phyloP scores from a whole-genome alignment of 2,888 invertebrate species.

The Vanessa cardui region DNA sequence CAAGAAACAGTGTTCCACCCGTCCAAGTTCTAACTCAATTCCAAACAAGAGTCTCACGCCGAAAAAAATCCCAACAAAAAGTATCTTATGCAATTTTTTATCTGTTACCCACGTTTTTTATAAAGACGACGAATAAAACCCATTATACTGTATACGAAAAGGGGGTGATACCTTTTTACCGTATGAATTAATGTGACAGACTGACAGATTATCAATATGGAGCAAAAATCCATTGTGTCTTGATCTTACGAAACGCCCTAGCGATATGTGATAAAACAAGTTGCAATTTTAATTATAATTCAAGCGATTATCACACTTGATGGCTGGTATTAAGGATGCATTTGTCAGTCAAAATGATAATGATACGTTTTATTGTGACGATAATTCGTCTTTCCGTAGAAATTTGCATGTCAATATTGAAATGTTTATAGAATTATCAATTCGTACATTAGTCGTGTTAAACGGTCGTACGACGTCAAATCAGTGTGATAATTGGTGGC shows the following conservation, averaged over 20 bases:
- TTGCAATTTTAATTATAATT: constrained; percentile 37
- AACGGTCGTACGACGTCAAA: neutral
- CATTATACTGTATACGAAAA: constrained; percentile 49
- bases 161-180: constrained; percentile 63
- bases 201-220: constrained; percentile 61
- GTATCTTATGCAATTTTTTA: constrained; percentile 38
- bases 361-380: constrained; percentile 42
- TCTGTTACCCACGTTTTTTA: constrained; percentile 73
- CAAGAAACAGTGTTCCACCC: neutral
- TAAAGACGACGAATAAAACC: constrained; percentile 49
- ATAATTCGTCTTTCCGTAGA: constrained; percentile 42
- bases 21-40: constrained; percentile 34
- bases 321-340: constrained; percentile 6
- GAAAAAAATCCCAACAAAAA: constrained; percentile 14
- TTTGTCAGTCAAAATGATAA: neutral
- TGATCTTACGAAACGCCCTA: constrained; percentile 63
- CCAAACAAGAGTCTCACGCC: constrained; percentile 31
- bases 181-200: constrained; percentile 60
- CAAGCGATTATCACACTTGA: constrained; percentile 22
- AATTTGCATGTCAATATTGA: constrained; percentile 39
- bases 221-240: constrained; percentile 51
- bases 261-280: constrained; percentile 53
- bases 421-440: constrained; percentile 20
- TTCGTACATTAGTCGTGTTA: constrained; percentile 4
- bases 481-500: constrained; percentile 14